phyloP scores from a whole-genome alignment of 2,888 invertebrate species.

The Athrips mouffetella region DNA sequence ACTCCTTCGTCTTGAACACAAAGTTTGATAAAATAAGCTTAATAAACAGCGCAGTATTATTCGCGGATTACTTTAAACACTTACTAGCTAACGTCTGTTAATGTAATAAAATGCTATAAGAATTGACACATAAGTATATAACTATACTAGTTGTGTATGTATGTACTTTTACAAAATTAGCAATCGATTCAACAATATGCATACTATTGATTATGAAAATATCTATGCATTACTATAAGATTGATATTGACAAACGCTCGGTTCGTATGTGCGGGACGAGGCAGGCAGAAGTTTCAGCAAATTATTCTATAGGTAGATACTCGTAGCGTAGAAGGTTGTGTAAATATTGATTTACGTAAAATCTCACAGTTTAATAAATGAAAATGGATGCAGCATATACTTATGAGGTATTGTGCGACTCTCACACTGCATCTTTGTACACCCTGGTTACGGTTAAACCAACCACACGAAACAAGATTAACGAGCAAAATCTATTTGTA shows the following conservation, averaged over 20 bases:
- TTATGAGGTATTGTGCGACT: too few species aligned
- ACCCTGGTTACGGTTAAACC: too few species aligned
- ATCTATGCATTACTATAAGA: constrained; percentile 63
- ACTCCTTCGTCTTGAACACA: constrained; percentile 31
- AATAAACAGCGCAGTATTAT: constrained; percentile 54
- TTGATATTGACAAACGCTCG: constrained; percentile 48
- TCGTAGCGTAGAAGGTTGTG: too few species aligned
- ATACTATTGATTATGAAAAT: constrained; percentile 74
- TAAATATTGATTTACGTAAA: too few species aligned
- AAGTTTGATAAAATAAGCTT: constrained; percentile 51
- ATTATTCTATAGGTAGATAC: too few species aligned
- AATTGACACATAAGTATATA: constrained; percentile 80
- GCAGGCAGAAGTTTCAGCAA: too few species aligned
- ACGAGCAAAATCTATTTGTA: too few species aligned
- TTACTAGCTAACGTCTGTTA: constrained; percentile 75
- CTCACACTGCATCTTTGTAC: too few species aligned
- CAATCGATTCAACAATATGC: constrained; percentile 75
- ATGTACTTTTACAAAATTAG: constrained; percentile 77
- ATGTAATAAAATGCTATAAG: constrained; percentile 78
- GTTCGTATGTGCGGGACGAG: constrained; percentile 2
- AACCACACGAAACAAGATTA: too few species aligned
- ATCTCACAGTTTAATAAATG: too few species aligned
- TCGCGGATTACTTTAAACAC: constrained; percentile 72
- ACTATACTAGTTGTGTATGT: constrained; percentile 79
- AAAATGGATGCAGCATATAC: too few species aligned